Conservation (phyloP, 2,888 invertebrate genomes). For the Chloromyia formosa region DNA sequence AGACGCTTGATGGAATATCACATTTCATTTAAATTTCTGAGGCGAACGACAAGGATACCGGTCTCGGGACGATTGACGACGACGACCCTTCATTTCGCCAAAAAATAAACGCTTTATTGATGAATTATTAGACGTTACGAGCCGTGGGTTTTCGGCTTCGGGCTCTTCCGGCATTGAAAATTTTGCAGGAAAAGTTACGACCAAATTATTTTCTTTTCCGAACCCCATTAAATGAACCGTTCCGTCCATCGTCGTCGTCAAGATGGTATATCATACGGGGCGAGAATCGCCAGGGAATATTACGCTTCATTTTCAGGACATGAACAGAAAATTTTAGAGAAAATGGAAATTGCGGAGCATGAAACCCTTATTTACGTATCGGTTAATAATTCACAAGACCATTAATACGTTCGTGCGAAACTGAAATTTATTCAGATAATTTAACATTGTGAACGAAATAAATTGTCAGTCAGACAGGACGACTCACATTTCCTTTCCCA, state of each 20-base stretch:
- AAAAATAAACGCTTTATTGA: neutral
- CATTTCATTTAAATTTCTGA: constrained; percentile 8
- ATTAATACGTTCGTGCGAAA: constrained; percentile 29
- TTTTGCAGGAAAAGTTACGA: constrained; percentile 12
- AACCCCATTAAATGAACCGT: neutral
- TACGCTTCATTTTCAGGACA: neutral
- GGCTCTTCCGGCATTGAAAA: neutral
- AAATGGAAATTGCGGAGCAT: neutral
- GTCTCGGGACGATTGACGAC: neutral
- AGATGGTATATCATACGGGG: neutral
- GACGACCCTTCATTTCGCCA: neutral
- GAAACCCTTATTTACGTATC: constrained; percentile 32
- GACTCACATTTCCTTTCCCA: neutral
- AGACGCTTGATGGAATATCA: neutral
- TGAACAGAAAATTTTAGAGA: neutral
- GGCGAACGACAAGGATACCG: neutral
- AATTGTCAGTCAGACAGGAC: constrained; percentile 35
- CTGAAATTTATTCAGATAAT: constrained; percentile 40
- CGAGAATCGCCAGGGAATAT: neutral
- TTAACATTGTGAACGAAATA: constrained; percentile 36
- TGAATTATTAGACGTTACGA: constrained; percentile 6
- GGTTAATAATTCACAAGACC: constrained; percentile 39
- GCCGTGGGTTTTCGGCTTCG: neutral
- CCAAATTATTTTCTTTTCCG: constrained; percentile 18
- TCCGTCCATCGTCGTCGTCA: neutral